These are phyloP conservation scores for Agonopterix arenella DNA, from an alignment of 2,888 invertebrate species.

Conservation along the genomic window DNA sequence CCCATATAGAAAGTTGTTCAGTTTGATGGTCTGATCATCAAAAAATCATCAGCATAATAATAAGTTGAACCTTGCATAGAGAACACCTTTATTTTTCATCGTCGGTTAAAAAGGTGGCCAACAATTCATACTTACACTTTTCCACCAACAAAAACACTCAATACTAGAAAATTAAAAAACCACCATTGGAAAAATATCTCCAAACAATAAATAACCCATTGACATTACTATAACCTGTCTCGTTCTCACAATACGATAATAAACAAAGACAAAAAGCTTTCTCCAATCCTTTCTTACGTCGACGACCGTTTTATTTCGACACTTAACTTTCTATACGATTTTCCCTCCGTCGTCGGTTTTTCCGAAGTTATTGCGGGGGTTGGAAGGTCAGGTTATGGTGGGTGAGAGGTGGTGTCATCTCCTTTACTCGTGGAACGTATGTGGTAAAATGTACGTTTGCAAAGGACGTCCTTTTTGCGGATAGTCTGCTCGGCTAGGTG, in stretches of 20 bases:
- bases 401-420: conserved; percentile 22
- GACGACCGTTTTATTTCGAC: conserved; percentile 25
- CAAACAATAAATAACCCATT: conserved; percentile 4
- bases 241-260: conserved; percentile 39
- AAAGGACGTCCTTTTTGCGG: conserved; percentile 72
- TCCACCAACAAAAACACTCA: too few species aligned
- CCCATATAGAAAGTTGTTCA: too few species aligned
- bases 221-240: conserved; percentile 19
- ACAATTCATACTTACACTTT: too few species aligned
- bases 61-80: too few species aligned
- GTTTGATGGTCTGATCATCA: too few species aligned
- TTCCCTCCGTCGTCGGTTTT: neutral
- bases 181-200: neutral
- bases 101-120: too few species aligned
- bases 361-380: neutral
- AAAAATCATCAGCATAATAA: too few species aligned
- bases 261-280: conserved; percentile 57
- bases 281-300: conserved; percentile 25
- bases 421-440: conserved; percentile 57
- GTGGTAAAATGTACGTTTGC: conserved; percentile 61
- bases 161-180: too few species aligned
- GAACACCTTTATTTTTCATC: too few species aligned
- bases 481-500: conserved; percentile 72
- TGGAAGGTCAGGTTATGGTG: conserved; percentile 10
- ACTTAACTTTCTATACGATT: conserved; percentile 11